Evolutionary conservation across 1,140 invertebrate genomes (phyloP), one percentile per base, ranked within the genome.

Genomic region (Drosophila lowei): DNA sequence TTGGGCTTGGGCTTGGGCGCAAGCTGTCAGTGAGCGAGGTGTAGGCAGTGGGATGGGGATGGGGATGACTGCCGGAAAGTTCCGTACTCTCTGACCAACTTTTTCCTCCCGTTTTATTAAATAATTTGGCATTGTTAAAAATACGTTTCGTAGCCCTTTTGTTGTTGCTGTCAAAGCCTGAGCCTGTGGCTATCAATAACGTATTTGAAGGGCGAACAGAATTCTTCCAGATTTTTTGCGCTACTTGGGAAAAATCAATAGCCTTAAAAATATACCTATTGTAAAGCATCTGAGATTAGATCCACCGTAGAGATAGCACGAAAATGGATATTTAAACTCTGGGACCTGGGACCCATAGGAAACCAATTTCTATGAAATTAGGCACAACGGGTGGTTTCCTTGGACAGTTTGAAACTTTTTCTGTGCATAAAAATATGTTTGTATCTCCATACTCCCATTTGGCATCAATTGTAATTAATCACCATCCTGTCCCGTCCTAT

Each of bases 191-290:
- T 23, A 23, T 15, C 13, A 44, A n/a, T 23, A 55, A 13, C 13
- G 52, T 16, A 34, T 28, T 46, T 46, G 46, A 46, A 6, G 15
- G 44, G 44, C 23, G 21, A 18, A 16, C 18, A 44, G 34, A 38
- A 42, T 70, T 25, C 34, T 41, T 48, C 11, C 8, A 13, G 11
- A 55, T 73, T 64, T 74, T 42, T 46, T 15, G 44, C 41, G 50
- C 21, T 16, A 34, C 64, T 59, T 59, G 47, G 47, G 42, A 54
- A 72, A 72, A 75, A 75, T 65, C 60, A 65, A 72, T 59, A 65
- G 30, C 41, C 62, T 52, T 49, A 18, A 16, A 65, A 34, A 52
- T 44, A 38, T 7, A 25, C 23, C 23, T 5, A 28, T 13, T 38
- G 11, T 38, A 1, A 52, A 18, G 43, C 43, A 54, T 42, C 58